phyloP scores from a whole-genome alignment of 2,797 vertebrate species.

The Enteromius argenteus region DNA sequence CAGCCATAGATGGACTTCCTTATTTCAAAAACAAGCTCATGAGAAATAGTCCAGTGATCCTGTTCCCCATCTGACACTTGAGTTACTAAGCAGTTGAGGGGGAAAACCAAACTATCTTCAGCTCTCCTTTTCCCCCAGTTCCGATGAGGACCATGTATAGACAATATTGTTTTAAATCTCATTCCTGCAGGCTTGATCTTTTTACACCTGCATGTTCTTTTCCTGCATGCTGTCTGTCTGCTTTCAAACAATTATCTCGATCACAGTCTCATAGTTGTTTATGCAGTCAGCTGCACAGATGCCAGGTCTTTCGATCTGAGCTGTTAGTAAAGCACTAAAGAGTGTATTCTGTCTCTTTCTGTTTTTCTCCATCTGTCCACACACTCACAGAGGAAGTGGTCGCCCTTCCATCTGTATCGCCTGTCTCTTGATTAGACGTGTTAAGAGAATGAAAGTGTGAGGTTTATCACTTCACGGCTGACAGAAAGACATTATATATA shows the following conservation, averaged over 20 bases:
- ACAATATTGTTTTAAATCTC: neutral
- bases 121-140: constrained; percentile 5
- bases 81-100: constrained; percentile 34
- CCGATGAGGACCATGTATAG: constrained; percentile 22
- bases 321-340: neutral
- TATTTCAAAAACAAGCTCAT: constrained; percentile 18
- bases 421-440: constrained; percentile 21
- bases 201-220: neutral
- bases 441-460: constrained; percentile 23
- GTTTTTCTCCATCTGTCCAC: constrained; percentile 39
- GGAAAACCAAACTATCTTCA: constrained; percentile 36
- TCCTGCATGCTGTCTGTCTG: neutral
- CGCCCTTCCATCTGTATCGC: constrained; percentile 15
- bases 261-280: neutral
- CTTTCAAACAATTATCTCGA: neutral
- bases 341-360: constrained; percentile 9
- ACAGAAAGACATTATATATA: neutral
- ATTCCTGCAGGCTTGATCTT: neutral
- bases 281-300: constrained; percentile 8
- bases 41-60: constrained; percentile 51
- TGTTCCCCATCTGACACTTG: constrained; percentile 40
- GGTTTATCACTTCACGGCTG: constrained; percentile 17
- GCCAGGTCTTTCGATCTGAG: neutral
- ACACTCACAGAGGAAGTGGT: constrained; percentile 12
- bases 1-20: constrained; percentile 43